Base-by-base conservation (phyloP, 2,797 vertebrate species). In the Chiroxiphia lanceolata region DNA sequence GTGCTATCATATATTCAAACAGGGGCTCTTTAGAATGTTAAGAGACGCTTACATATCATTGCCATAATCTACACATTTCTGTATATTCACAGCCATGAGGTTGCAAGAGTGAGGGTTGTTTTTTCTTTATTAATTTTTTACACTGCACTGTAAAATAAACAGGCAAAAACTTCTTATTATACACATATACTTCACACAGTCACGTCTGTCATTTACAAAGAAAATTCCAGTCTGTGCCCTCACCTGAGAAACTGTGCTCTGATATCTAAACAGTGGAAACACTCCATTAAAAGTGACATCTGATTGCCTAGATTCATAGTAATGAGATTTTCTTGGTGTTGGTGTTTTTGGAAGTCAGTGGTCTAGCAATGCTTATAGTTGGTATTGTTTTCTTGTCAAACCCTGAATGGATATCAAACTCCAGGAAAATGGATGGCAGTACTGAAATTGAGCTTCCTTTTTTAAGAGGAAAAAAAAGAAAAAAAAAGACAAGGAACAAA, bases 111-210 rank as follows among this genome's bases (percentile, higher is more conserved):
- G 16, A 50, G 9, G 2, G 1, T 0, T 75, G 31, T 21, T 78
- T 61, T 53, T 54, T 11, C 15, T 50, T 54, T 14, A 15, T 64
- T 40, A 50, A 11, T 72, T 65, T 22, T 77, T 78, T 65, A 45
- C 13, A 42, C 1, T 7, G 1, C 36, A 47, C 33, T 76, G 21
- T 34, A 83, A 79, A 80, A 68, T 22, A 74, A 60, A 15, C 14
- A 68, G 75, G n/a, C 2, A 2, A 23, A 38, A 70, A 16, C 31
- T 84, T 78, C 4, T 31, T 21, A 17, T 31, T 21, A 17, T 75
- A 26, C 8, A 11, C 0, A 0, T 26, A 19, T 42, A 22, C 8
- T 60, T 69, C 19, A 45, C 0, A 0, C 47, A 33, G 31, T 70
- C 31, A 26, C 6, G 26, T 67, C 19, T 53, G 0, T 65, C 1